Conservation (phyloP, 2,113 vertebrate species). For the Chaetorhynchus papuensis region DNA sequence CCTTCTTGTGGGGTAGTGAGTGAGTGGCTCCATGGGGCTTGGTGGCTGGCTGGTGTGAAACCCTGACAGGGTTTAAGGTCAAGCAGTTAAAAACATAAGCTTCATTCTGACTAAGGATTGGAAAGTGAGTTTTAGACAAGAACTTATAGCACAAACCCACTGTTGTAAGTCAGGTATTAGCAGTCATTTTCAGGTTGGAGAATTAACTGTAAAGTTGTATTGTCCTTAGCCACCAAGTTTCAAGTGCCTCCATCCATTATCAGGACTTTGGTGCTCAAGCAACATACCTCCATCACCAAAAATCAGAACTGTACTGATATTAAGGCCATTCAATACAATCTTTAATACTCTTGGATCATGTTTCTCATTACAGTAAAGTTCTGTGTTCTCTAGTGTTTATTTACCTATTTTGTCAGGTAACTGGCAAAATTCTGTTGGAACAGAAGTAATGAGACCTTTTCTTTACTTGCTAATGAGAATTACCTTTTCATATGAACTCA, state of each 20-base stretch:
- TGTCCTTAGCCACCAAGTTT: not conserved
- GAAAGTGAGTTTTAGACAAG: not conserved
- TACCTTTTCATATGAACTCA: not conserved
- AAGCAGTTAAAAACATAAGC: not conserved
- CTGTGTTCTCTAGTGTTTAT: not conserved
- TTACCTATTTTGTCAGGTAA: not conserved
- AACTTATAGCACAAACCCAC: not conserved
- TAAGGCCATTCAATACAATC: not conserved
- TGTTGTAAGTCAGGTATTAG: not conserved
- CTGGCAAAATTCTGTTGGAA: not conserved
- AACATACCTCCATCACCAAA: not conserved
- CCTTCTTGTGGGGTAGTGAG: not conserved
- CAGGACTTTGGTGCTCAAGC: not conserved
- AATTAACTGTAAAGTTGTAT: not conserved
- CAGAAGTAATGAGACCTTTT: not conserved
- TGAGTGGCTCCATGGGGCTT: not conserved
- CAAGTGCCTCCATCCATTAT: not conserved
- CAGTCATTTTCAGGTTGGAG: not conserved
- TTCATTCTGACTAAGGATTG: not conserved
- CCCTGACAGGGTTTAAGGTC: not conserved
- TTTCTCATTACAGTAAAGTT: not conserved
- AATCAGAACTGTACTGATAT: not conserved
- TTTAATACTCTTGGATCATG: not conserved
- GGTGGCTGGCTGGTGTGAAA: not conserved
- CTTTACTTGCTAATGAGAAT: not conserved